Evolutionary conservation across 1,140 invertebrate genomes (phyloP).

Genomic region (Stenopsyche tienmushanensis): DNA sequence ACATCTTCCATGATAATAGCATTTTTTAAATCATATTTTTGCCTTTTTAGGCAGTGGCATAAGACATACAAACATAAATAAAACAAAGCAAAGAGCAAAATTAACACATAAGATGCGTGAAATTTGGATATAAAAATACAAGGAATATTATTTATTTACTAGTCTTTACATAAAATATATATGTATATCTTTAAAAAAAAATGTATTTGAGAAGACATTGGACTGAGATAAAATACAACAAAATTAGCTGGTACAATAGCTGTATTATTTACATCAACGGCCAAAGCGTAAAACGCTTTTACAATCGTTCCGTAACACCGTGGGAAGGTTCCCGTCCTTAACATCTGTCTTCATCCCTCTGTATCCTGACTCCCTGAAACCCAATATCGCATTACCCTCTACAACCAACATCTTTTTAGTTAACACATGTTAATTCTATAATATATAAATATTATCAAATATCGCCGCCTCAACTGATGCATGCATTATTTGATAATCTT

Average conservation of each 20-base stretch:
- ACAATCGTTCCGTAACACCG: constrained; percentile 19
- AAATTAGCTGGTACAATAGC: neutral
- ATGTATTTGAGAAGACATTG: no score
- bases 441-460: constrained; percentile 9
- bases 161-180: no score
- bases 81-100: no score
- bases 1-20: no score
- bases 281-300: constrained; percentile 27
- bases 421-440: neutral
- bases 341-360: neutral
- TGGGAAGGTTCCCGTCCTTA: constrained; percentile 13
- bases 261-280: constrained; percentile 17
- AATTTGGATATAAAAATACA: no score
- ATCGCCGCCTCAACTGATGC: neutral
- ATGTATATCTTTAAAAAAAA: no score
- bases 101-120: no score
- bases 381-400: constrained; percentile 18
- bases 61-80: no score
- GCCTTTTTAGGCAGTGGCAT: no score
- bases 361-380: constrained; percentile 25
- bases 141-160: no score
- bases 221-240: no score
- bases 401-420: neutral
- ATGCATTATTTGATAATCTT: neutral
- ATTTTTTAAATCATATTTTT: no score